Evolutionary conservation across 2,113 vertebrate species (phyloP).

Genomic region (Probosciger aterrimus): DNA sequence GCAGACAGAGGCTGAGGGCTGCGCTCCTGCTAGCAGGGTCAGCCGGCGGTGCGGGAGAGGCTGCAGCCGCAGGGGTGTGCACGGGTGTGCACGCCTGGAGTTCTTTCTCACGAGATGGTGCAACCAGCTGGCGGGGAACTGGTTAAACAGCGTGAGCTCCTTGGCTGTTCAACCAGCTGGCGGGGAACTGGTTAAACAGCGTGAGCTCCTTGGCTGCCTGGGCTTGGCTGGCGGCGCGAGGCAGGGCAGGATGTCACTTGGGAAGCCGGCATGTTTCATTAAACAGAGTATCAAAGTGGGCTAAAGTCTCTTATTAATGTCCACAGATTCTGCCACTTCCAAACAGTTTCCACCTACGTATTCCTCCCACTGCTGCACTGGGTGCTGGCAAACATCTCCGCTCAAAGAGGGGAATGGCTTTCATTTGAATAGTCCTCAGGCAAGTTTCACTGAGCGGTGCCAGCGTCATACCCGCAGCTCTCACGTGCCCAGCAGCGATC

Average conservation of each 20-base stretch:
- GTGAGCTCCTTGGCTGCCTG: not conserved
- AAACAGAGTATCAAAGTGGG: slow-evolving; percentile 19
- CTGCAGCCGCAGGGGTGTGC: not conserved
- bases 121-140: not conserved
- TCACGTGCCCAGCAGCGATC: slow-evolving; percentile 16
- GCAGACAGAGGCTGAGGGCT: not conserved
- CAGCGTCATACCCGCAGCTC: not conserved
- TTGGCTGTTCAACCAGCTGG: too few species aligned
- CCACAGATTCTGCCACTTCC: slow-evolving; percentile 60
- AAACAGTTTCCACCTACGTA: slow-evolving; percentile 42
- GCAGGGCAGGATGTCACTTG: slow-evolving; percentile 13
- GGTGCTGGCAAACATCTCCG: slow-evolving; percentile 11
- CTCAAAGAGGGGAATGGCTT: not conserved
- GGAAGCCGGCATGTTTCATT: not conserved
- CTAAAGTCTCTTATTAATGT: slow-evolving; percentile 41
- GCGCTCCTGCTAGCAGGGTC: not conserved
- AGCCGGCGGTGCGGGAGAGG: not conserved
- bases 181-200: too few species aligned
- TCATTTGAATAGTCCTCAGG: not conserved
- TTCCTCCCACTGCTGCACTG: slow-evolving; percentile 18
- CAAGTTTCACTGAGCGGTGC: slow-evolving; percentile 23
- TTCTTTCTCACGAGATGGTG: slow-evolving; percentile 49
- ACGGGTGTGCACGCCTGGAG: not conserved
- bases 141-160: slow-evolving; percentile 32
- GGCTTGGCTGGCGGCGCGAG: not conserved